Evolutionary conservation across 2,888 invertebrate species (phyloP), one percentile per base, ranked within the genome.

Genomic region (Drepana falcataria): DNA sequence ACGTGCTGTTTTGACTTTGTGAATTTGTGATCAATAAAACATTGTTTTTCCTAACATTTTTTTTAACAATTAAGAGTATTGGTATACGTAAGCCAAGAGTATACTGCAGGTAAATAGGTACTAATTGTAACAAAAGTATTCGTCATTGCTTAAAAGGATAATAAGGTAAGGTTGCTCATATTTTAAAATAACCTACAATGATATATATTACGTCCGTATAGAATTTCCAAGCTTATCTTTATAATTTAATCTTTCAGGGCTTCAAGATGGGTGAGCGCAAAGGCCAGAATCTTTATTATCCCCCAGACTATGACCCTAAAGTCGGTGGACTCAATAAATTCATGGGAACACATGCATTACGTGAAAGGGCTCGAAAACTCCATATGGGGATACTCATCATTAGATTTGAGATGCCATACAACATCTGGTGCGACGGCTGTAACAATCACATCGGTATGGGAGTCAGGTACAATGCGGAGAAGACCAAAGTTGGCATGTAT

Each of bases 391-490:
- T 99, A 69, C 94, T 98, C 35, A 96, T 98, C 62, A 98, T 98
- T 64, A 94, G 99, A 51, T 99, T 99, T 92, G 99, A 99, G 91
- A 98, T 99, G 99, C 99, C 99, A 0, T 99, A 98, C 78, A 99
- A 99, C 85, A 99, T 99, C 69, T 99, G 99, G 99, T 99, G 99
- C 70, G 97, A 97, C 47, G 99, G 99, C 54, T 99, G 99, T 81
- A 95, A 96, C 61, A 99, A 98, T 88, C 99, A 99, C 78, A 98
- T 99, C 55, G 99, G 99, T 40, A 99, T 99, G 99, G 99, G 99
- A 0, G 99, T 99, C 0, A 93, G 99, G 44, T 99, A 99, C 82
- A 99, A 97, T 75, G 97, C 97, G 0, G 97, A 97, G 78, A 97
- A 97, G 83, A 96, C 93, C 0, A 97, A 97, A 85, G 92, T 98